A percentile compares a stretch with the other conserved stretches of the same genome.
phyloP scores from a whole-genome alignment of 2,888 invertebrate species.

The Sinodicranocentrus sp. region DNA sequence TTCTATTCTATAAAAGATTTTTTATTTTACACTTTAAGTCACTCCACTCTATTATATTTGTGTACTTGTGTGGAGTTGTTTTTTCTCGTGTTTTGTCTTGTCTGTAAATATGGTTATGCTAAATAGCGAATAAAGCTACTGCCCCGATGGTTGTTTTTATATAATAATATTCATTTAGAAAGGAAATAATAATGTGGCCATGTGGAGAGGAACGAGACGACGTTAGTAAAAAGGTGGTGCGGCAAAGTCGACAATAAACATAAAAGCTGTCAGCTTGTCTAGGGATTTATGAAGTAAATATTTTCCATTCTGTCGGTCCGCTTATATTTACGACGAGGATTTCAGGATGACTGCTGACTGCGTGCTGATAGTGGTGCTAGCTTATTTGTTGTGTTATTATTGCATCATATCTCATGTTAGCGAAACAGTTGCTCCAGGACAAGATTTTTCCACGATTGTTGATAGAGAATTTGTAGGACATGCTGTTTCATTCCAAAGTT shows the following conservation, averaged over 20 bases:
- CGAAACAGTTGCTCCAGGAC: no score
- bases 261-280: slow-evolving; percentile 37
- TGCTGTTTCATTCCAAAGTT: no score
- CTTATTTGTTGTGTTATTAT: slow-evolving; percentile 19
- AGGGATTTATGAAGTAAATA: slow-evolving; percentile 35
- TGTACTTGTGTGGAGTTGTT: background rate
- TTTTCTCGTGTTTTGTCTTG: background rate
- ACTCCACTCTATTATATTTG: slow-evolving; percentile 4
- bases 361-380: slow-evolving; percentile 8
- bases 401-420: background rate
- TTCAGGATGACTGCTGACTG: background rate
- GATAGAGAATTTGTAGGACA: no score
- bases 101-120: background rate
- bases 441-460: no score
- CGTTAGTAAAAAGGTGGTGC: background rate
- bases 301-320: slow-evolving; percentile 28
- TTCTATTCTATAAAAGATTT: background rate
- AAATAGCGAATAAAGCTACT: background rate
- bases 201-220: background rate
- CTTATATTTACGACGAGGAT: slow-evolving; percentile 7
- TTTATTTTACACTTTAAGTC: slow-evolving; percentile 46
- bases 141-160: slow-evolving; percentile 3
- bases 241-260: slow-evolving; percentile 20
- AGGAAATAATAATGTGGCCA: background rate
- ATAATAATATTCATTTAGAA: no score